Conservation (phyloP, 2,113 vertebrate species). For the western clawed frog (Xenopus tropicalis) region DNA sequence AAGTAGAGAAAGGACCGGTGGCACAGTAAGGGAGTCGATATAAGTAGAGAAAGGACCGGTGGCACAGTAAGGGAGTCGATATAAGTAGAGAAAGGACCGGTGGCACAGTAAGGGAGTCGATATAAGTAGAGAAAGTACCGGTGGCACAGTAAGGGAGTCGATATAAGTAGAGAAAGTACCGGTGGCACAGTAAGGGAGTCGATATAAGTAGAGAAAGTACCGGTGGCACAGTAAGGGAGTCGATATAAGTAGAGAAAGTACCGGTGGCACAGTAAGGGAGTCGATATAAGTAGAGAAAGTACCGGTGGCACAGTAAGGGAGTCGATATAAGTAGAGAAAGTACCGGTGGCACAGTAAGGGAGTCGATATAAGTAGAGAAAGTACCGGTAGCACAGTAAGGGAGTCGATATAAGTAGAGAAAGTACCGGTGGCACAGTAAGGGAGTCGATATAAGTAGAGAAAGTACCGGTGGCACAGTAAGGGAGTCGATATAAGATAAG, state of each 20-base stretch:
- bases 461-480: background rate
- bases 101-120: background rate
- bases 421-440: no score
- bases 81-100: background rate
- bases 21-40: background rate
- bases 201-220: background rate
- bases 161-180: background rate
- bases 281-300: background rate
- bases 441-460: no score
- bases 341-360: background rate
- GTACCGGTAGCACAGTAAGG: background rate
- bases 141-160: background rate
- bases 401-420: background rate
- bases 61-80: no score
- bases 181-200: no score
- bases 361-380: background rate
- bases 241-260: background rate
- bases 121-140: background rate
- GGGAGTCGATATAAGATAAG: background rate
- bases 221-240: background rate
- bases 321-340: no score
- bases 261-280: background rate
- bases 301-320: no score
- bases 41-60: background rate
- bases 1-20: background rate